phyloP scores from a whole-genome alignment of 2,797 vertebrate genomes.

The Falco berigora region DNA sequence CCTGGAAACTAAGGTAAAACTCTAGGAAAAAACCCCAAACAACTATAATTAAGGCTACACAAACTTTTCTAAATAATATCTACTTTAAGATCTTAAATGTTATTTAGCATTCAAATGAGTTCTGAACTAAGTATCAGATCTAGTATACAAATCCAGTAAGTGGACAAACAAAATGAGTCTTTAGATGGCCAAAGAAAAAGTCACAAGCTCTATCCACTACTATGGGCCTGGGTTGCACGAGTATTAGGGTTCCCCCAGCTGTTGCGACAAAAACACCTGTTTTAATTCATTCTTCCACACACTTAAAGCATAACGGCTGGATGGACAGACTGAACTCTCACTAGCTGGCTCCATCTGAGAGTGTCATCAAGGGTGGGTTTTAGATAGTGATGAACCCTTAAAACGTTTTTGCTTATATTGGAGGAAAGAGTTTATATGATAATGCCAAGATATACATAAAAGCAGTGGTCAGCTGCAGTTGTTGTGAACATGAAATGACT shows the following conservation, averaged over 20 bases:
- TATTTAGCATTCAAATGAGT: neutral
- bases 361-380: neutral
- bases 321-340: too few relatives aligned
- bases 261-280: too few relatives aligned
- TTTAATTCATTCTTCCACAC: too few relatives aligned
- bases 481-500: neutral
- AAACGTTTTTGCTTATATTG: neutral
- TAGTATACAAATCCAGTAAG: too few relatives aligned
- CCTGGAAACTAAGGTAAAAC: neutral
- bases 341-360: neutral
- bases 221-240: too few relatives aligned
- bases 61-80: too few relatives aligned
- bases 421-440: neutral
- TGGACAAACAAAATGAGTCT: too few relatives aligned
- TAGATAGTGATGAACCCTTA: neutral
- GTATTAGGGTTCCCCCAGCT: too few relatives aligned
- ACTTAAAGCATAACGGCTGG: too few relatives aligned
- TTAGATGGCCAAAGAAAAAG: too few relatives aligned
- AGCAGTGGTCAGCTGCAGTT: neutral
- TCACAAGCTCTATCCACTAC: too few relatives aligned
- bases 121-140: neutral
- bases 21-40: accelerated
- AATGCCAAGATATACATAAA: neutral
- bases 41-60: neutral
- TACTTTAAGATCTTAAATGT: too few relatives aligned